Percentiles rank a stretch among this genome's conserved stretches.
Evolutionary conservation across 2,797 vertebrate species (phyloP).

Genomic region (Staurois parvus): DNA sequence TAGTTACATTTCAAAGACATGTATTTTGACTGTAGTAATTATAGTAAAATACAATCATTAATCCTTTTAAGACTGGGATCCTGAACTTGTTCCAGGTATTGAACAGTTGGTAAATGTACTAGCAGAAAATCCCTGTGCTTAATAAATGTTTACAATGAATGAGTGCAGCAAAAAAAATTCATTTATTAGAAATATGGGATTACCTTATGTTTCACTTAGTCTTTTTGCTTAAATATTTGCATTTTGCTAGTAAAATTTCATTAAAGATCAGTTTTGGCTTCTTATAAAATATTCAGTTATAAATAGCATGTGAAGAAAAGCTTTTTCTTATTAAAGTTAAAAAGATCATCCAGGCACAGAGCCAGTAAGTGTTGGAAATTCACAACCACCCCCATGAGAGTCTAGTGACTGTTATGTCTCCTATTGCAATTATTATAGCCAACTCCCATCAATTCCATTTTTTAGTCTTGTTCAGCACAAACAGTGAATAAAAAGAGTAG

Average conservation of each 20-base stretch:
- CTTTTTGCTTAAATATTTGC: background rate
- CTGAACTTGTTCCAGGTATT: conserved; percentile 28
- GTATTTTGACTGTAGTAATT: background rate
- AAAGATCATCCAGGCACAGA: too few species aligned
- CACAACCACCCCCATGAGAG: too few species aligned
- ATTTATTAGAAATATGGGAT: conserved; percentile 12
- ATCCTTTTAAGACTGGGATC: conserved; percentile 26
- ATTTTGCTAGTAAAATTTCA: background rate
- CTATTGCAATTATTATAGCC: too few species aligned
- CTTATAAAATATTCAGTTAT: background rate
- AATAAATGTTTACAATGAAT: conserved; percentile 27
- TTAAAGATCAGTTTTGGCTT: background rate
- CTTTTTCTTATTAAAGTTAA: too few species aligned
- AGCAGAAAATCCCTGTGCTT: conserved; percentile 24
- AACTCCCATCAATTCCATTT: too few species aligned
- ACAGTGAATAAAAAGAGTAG: too few species aligned
- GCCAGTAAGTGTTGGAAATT: too few species aligned
- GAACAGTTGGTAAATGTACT: conserved; percentile 22
- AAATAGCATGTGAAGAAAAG: too few species aligned
- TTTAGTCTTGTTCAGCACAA: too few species aligned
- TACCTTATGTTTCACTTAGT: background rate
- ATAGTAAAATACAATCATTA: conserved; percentile 38
- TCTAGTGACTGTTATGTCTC: too few species aligned
- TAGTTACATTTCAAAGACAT: conserved; percentile 6
- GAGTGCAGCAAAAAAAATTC: background rate